Base-by-base conservation (phyloP, 2,888 invertebrate genomes). In the Germaria angustata region DNA sequence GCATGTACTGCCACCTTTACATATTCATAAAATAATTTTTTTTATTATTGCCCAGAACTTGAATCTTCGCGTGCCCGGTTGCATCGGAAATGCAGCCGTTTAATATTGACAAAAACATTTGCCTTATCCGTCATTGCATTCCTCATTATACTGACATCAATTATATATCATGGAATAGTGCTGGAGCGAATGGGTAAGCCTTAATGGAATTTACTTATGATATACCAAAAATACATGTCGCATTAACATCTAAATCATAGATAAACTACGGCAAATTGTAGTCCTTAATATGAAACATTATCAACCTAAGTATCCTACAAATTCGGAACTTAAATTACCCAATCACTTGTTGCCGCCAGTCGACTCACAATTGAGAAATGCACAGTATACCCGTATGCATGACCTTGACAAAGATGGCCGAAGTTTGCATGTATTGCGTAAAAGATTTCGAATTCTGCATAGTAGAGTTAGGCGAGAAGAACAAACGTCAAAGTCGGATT, bases 131-230 rank as follows among this genome's bases (percentile, higher is more conserved):
- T 84, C 1, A 20, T 88, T 41, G 85, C 87, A n/a, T 78, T 88
- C 2, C n/a, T 87, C 0, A 73, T 86, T 3, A 55, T 90, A 17
- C 78, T 88, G 2, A 84, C 87, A 53, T 86, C 88, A 7, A 72
- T 90, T 5, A 84, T 90, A 32, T 89, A 90, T 65, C 87, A 89
- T 86, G 87, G 87, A 13, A 86, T 88, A 51, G 88, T 87, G 0
- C 69, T 88, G 46, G 89, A 90, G 22, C 73, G 87, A 53, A 88
- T 88, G 80, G 89, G 89, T 84, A 44, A 80, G 89, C 79, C 17
- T 34, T 2, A 5, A 17, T 46, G 9, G 22, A 9, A 51, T 9
- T 11, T 24, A 8, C 0, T 15, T 9, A 61, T 5, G n/a, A 9
- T 13, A 24, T 7, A n/a, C 6, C 44, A n/a, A n/a, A n/a, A n/a